phyloP scores from a whole-genome alignment of 1,140 invertebrate genomes.

The Hylaeus anthracinus region DNA sequence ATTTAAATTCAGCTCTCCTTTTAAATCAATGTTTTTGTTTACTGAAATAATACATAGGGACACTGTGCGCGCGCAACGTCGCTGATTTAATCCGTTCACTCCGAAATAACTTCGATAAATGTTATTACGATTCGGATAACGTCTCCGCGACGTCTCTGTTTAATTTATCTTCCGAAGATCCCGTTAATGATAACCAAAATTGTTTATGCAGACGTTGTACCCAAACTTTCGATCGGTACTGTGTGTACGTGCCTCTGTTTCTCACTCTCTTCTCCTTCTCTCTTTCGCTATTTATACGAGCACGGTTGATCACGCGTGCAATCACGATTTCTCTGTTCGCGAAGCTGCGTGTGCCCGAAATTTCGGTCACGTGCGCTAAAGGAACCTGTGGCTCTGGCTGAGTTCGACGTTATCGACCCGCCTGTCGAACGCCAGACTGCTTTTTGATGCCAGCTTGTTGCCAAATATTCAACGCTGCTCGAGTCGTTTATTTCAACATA shows the following conservation, averaged over 20 bases:
- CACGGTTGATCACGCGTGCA: slow-evolving; percentile 21
- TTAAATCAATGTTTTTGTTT: too few relatives aligned
- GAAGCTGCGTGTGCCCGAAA: slow-evolving; percentile 15
- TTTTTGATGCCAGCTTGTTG: slow-evolving; percentile 5
- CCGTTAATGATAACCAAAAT: neutral
- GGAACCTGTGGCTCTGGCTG: slow-evolving; percentile 1
- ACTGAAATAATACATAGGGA: too few relatives aligned
- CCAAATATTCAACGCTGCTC: neutral
- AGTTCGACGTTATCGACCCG: slow-evolving; percentile 9
- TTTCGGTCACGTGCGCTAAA: neutral
- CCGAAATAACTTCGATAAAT: too few relatives aligned
- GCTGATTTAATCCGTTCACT: too few relatives aligned
- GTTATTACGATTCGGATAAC: too few relatives aligned
- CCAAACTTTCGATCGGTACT: slow-evolving; percentile 21
- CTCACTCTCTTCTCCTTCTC: slow-evolving; percentile 8
- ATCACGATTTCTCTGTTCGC: slow-evolving; percentile 25
- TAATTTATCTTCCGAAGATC: neutral
- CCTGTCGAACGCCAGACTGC: neutral
- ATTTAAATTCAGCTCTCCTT: too few relatives aligned
- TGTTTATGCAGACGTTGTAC: neutral
- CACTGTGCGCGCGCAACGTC: too few relatives aligned
- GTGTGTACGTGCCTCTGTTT: slow-evolving; percentile 32
- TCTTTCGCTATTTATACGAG: slow-evolving; percentile 14
- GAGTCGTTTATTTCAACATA: neutral
- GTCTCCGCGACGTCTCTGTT: neutral